These are phyloP conservation scores for Channa argus DNA, from an alignment of 2,113 vertebrate genomes.

Conservation along the genomic window DNA sequence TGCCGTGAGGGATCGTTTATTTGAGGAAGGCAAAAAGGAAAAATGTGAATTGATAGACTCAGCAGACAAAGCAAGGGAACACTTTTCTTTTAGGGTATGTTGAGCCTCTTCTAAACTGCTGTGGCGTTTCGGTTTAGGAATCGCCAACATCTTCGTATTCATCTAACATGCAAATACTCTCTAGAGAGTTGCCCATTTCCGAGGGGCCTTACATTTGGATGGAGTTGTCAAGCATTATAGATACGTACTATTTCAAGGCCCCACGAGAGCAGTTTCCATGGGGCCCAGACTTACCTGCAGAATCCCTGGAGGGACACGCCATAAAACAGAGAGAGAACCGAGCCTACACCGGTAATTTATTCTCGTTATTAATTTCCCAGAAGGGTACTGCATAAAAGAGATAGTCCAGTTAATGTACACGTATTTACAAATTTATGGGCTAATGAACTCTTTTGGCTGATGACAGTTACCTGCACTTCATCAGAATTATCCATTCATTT, in stretches of 20 bases:
- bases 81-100: slow-evolving; percentile 16
- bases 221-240: slow-evolving; percentile 42
- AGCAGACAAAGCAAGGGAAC: slow-evolving; percentile 38
- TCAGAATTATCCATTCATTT: slow-evolving; percentile 15
- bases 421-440: slow-evolving; percentile 44
- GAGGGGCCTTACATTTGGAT: slow-evolving; percentile 1
- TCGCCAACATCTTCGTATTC: slow-evolving; percentile 25
- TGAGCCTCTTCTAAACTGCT: background rate
- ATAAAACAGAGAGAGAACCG: slow-evolving; percentile 17
- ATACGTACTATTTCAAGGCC: slow-evolving; percentile 45
- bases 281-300: slow-evolving; percentile 23
- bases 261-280: slow-evolving; percentile 56
- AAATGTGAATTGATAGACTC: slow-evolving; percentile 60
- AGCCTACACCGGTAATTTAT: slow-evolving; percentile 37
- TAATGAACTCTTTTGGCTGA: slow-evolving; percentile 45
- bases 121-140: slow-evolving; percentile 20
- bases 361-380: slow-evolving; percentile 59
- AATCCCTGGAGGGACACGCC: slow-evolving; percentile 31
- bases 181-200: slow-evolving; percentile 32
- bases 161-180: slow-evolving; percentile 36
- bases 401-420: slow-evolving; percentile 41
- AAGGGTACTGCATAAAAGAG: slow-evolving; percentile 29
- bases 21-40: slow-evolving; percentile 43
- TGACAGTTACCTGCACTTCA: slow-evolving; percentile 33
- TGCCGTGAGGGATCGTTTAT: slow-evolving; percentile 56